Base-by-base conservation (phyloP, 2,797 vertebrate species). In the Coregonus ussuriensis region DNA sequence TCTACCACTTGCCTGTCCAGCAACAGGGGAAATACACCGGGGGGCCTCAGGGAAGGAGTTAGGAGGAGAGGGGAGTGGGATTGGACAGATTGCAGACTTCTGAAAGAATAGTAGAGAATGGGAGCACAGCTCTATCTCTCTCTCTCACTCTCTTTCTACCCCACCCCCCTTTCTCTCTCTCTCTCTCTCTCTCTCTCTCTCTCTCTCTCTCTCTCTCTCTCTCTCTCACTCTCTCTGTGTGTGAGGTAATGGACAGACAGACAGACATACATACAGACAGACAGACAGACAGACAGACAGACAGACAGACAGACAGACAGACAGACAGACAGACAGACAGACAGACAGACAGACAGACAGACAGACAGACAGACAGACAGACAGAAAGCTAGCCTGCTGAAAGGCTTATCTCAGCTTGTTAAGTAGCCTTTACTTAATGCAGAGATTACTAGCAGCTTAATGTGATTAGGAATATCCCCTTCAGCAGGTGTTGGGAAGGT, bases 241-340 rank as follows among this genome's bases (percentile, higher is more conserved):
- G 73, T 21, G 31, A 85, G 69, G 7, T 74, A 78, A 78, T 81
- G 81, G 82, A 51, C 73, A 75, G 80, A 77, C 37, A 41, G 37
- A 41, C 41, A 47, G 41, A 51, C 73, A 75, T 79, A 77, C 37
- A 41, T 6, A 41, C 41, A 47, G 41, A 47, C 41, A 9, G 2
- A 47, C 7, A 47, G 41, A 9, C 41, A 25, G 25, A 25, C 25
- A 25, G 25, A 25, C 25, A 25, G 25, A 25, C 25, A 25, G 25
- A 25, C 25, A 25, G 25, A 25, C 25, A 25, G 25, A 25, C 25
- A 25, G 25, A 25, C 25, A 25, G 25, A 25, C 25, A 25, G 25
- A 25, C 25, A 25, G 25, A 25, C 25, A 25, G 25, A 25, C 25
- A 25, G 25, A 25, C 25, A 25, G 25, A 25, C 25, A 25, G 25